A percentile compares a stretch with the other conserved stretches of the same genome.
Evolutionary conservation across 2,797 vertebrate genomes (phyloP).

Genomic region (Galagoides demidoff): DNA sequence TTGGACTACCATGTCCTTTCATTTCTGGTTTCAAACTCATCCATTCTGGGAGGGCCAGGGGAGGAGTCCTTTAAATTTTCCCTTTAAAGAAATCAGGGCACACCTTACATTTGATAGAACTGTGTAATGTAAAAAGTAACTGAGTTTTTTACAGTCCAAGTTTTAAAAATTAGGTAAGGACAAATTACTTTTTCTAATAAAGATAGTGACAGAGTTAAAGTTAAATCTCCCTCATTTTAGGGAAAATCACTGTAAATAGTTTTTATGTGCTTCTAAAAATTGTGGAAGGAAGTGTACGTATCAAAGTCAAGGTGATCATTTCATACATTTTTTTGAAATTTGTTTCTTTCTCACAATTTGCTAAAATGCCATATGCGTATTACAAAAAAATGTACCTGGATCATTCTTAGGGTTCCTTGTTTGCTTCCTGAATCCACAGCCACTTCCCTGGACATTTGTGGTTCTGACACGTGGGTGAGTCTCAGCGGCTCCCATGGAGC

Average conservation of each 20-base stretch:
- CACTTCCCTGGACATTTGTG: background rate
- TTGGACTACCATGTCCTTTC: background rate
- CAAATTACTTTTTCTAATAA: background rate
- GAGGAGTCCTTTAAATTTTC: background rate
- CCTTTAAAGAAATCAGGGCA: background rate
- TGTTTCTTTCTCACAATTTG: background rate
- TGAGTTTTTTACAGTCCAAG: too few relatives aligned
- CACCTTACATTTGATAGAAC: background rate
- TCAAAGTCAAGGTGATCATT: background rate
- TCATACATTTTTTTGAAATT: background rate
- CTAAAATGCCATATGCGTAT: too few relatives aligned
- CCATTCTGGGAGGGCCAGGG: background rate
- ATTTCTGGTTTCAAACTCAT: background rate
- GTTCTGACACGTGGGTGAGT: background rate
- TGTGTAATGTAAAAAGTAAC: too few relatives aligned
- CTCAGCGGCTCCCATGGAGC: fast-evolving
- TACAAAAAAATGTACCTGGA: too few relatives aligned
- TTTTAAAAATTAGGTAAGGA: background rate
- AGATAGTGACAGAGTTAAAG: background rate
- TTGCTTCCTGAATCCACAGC: background rate
- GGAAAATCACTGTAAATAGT: background rate
- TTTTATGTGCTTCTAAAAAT: background rate
- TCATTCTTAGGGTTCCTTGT: background rate
- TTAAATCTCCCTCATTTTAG: background rate
- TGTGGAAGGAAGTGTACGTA: background rate